Evolutionary conservation across 2,113 vertebrate species (phyloP).

Genomic region (Erpornis zantholeuca): DNA sequence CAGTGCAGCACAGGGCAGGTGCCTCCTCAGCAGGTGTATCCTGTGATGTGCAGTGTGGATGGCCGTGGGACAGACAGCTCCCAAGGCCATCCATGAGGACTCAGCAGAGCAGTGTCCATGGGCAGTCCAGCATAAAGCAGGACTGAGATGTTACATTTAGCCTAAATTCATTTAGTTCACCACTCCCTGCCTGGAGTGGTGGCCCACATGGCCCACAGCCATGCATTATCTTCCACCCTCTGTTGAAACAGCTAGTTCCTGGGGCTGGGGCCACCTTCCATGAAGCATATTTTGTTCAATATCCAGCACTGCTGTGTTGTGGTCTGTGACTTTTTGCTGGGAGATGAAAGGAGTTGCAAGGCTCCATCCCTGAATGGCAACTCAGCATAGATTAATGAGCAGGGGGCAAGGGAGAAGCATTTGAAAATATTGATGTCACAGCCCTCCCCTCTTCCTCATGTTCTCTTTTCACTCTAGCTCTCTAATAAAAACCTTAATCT

Average conservation of each 20-base stretch:
- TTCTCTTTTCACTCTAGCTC: background rate
- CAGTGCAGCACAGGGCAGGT: background rate
- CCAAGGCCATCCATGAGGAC: no score
- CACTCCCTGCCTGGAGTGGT: background rate
- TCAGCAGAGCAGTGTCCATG: background rate
- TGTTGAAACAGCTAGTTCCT: background rate
- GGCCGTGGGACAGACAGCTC: background rate
- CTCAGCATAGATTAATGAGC: background rate
- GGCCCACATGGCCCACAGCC: no score
- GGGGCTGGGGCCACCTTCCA: background rate
- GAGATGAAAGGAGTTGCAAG: background rate
- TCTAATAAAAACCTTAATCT: background rate
- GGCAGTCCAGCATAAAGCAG: background rate
- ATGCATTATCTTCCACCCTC: background rate
- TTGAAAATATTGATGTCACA: background rate
- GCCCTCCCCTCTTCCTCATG: background rate
- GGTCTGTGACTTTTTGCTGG: background rate
- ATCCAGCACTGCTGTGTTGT: background rate
- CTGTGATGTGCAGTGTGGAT: background rate
- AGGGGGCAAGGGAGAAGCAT: background rate
- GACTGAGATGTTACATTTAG: rapidly evolving
- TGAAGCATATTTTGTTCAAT: background rate
- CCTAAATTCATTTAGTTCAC: background rate
- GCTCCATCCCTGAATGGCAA: background rate
- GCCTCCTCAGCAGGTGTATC: background rate